A percentile compares a stretch with the other conserved stretches of the same genome.
Evolutionary conservation across 1,140 invertebrate genomes (phyloP).

Genomic region (Argopecten irradians): DNA sequence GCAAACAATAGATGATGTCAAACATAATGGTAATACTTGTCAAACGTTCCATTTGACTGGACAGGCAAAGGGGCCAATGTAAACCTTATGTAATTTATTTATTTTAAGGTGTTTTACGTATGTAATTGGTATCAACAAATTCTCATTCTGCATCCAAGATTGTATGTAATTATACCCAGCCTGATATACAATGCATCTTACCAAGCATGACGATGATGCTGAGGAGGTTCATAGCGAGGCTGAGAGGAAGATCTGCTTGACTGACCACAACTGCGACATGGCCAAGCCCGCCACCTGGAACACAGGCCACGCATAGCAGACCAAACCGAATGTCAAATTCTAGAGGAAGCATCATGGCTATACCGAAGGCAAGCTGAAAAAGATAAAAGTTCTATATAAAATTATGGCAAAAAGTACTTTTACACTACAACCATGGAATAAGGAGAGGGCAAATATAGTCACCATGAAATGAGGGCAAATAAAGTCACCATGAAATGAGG

Average conservation of each 20-base stretch:
- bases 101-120: neutral
- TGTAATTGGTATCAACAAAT: neutral
- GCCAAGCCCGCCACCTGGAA: constrained; percentile 73
- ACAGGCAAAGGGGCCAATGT: too few relatives aligned
- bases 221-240: constrained; percentile 71
- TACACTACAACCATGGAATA: too few relatives aligned
- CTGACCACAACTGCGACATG: constrained; percentile 71
- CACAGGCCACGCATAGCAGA: constrained; percentile 72
- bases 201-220: constrained; percentile 70
- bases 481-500: too few relatives aligned
- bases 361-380: constrained; percentile 72
- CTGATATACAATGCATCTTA: constrained; percentile 47
- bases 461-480: too few relatives aligned
- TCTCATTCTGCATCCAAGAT: neutral
- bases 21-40: too few relatives aligned
- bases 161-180: neutral
- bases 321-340: constrained; percentile 69
- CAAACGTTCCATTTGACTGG: too few relatives aligned
- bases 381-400: constrained; percentile 25
- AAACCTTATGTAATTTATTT: constrained; percentile 13
- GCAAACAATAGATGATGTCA: too few relatives aligned
- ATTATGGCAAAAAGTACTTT: too few relatives aligned
- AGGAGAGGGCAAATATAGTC: too few relatives aligned
- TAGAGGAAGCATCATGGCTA: constrained; percentile 70
- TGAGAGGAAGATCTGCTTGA: constrained; percentile 70